Conservation (phyloP, 2,113 vertebrate genomes). For the Mugil cephalus region DNA sequence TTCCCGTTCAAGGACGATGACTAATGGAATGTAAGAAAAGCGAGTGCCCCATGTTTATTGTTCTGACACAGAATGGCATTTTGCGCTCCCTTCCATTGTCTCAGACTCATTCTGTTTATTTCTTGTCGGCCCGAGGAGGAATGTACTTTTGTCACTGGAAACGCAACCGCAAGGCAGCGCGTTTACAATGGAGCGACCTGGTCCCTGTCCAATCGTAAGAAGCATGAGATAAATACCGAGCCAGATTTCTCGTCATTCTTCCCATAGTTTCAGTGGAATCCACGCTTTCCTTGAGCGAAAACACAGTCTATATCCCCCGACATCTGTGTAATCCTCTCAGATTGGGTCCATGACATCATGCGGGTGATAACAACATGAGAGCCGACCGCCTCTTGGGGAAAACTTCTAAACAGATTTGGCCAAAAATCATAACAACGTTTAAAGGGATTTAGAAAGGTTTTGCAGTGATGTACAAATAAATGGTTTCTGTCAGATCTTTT, state of each 20-base stretch:
- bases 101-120: constrained; percentile 48
- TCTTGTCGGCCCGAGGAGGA: constrained; percentile 48
- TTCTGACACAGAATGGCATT: constrained; percentile 34
- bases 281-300: constrained; percentile 66
- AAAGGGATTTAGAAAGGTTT: constrained; percentile 72
- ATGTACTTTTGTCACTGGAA: constrained; percentile 53
- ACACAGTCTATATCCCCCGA: constrained; percentile 45
- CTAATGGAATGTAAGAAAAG: constrained; percentile 58
- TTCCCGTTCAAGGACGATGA: constrained; percentile 53
- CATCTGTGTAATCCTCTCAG: constrained; percentile 67
- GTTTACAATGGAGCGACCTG: constrained; percentile 60
- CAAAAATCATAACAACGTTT: constrained; percentile 73
- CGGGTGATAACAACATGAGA: constrained; percentile 64
- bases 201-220: constrained; percentile 45
- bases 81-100: constrained; percentile 56
- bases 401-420: constrained; percentile 61
- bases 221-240: constrained; percentile 53
- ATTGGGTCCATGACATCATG: constrained; percentile 75
- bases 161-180: constrained; percentile 30
- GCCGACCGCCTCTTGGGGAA: constrained; percentile 45
- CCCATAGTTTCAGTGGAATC: constrained; percentile 65
- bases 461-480: constrained; percentile 59
- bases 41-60: constrained; percentile 47
- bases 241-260: constrained; percentile 70
- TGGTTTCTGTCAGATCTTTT: constrained; percentile 59